Conservation (phyloP, 2,113 vertebrate genomes). For the Ciconia stormi region DNA sequence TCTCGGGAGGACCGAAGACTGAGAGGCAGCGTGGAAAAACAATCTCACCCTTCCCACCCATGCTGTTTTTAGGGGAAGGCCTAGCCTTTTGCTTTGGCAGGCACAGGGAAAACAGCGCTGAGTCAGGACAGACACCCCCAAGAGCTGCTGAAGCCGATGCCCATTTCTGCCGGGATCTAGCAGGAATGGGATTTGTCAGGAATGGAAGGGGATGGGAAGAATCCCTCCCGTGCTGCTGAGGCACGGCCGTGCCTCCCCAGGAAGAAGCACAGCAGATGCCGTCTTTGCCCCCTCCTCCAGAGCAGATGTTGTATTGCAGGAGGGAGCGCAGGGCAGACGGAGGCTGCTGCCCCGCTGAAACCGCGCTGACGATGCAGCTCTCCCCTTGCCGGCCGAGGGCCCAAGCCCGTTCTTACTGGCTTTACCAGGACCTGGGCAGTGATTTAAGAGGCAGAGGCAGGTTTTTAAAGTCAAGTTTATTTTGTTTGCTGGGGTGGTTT, state of each 20-base stretch:
- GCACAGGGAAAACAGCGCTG: rapidly evolving
- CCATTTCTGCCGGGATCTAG: rapidly evolving
- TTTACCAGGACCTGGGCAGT: rapidly evolving
- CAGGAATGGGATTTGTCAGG: not conserved
- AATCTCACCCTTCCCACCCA: rapidly evolving
- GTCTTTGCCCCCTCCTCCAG: rapidly evolving
- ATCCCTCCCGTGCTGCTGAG: not conserved
- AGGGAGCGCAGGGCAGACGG: rapidly evolving
- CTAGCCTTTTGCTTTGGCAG: not conserved
- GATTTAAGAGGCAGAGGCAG: not conserved
- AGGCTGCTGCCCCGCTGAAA: rapidly evolving
- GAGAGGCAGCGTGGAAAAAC: not conserved
- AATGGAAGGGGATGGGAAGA: not conserved
- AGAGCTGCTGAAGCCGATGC: not conserved
- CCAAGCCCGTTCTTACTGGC: not conserved
- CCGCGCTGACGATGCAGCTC: rapidly evolving
- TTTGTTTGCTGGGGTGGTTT: not conserved
- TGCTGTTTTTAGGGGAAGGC: not conserved
- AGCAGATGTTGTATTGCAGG: not conserved
- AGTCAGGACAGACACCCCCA: too few relatives aligned
- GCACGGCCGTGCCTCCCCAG: not conserved
- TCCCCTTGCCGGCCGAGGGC: too few relatives aligned
- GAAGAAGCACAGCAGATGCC: rapidly evolving
- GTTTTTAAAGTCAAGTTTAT: not conserved
- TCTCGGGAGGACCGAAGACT: not conserved